These are phyloP conservation scores for Papilio aristodemus DNA, from an alignment of 1,140 invertebrate species.

Conservation along the genomic window DNA sequence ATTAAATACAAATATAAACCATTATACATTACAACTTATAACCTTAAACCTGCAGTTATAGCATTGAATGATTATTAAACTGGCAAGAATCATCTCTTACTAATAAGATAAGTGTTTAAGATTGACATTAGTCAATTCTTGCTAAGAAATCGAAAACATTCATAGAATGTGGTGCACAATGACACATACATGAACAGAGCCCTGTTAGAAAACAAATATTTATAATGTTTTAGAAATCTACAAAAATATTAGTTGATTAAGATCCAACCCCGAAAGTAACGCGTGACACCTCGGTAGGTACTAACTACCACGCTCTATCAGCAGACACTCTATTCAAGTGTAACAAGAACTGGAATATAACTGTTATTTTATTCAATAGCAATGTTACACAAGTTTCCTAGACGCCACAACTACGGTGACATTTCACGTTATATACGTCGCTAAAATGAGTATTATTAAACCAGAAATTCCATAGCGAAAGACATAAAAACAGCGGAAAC, in stretches of 20 bases:
- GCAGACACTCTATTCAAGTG: not conserved
- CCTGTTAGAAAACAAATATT: too few species aligned
- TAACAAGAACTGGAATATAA: not conserved
- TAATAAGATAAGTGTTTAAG: constrained; percentile 7
- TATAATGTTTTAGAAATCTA: too few species aligned
- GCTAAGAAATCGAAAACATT: too few species aligned
- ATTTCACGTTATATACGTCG: not conserved
- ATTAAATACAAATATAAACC: constrained; percentile 25
- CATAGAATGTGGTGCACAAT: too few species aligned
- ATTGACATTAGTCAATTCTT: too few species aligned
- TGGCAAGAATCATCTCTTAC: not conserved
- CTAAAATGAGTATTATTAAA: not conserved
- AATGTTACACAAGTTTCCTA: constrained; percentile 8
- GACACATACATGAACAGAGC: too few species aligned
- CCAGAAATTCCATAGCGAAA: constrained; percentile 7
- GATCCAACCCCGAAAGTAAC: too few species aligned
- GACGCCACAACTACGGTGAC: constrained; percentile 10
- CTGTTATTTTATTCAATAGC: not conserved
- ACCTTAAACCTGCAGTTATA: not conserved
- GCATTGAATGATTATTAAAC: too few species aligned
- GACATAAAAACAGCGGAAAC: constrained; percentile 10
- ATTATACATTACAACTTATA: constrained; percentile 11
- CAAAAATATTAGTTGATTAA: too few species aligned
- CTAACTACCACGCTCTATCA: too few species aligned
- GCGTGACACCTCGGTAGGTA: too few species aligned